Evolutionary conservation across 2,888 invertebrate species (phyloP).

Genomic region (Galeopsomyia nigrocyanea): DNA sequence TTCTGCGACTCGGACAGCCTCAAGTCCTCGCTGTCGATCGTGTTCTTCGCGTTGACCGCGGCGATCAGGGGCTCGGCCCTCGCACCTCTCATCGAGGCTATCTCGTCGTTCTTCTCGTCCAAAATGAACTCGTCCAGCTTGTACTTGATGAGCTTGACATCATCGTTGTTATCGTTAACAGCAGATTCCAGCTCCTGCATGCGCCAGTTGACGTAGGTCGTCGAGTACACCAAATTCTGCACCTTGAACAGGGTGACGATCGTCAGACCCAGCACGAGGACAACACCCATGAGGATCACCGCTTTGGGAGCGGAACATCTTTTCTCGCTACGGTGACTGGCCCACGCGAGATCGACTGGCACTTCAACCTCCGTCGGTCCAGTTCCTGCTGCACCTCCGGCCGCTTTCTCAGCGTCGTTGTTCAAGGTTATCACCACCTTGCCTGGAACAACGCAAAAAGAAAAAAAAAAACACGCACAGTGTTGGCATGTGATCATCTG

Average conservation of each 20-base stretch:
- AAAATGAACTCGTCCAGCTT: constrained; percentile 24
- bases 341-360: constrained; percentile 48
- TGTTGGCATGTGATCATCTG: constrained; percentile 34
- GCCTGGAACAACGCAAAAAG: constrained; percentile 32
- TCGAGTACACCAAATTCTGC: constrained; percentile 47
- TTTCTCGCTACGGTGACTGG: constrained; percentile 38
- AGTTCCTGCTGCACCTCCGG: background rate
- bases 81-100: constrained; percentile 10
- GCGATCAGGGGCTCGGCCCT: constrained; percentile 39
- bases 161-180: constrained; percentile 42
- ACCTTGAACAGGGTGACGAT: constrained; percentile 46
- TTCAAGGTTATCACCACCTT: constrained; percentile 50
- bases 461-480: constrained; percentile 33
- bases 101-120: constrained; percentile 35
- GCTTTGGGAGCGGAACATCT: constrained; percentile 35
- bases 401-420: constrained; percentile 43
- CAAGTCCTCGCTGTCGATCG: constrained; percentile 32
- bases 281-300: constrained; percentile 36
- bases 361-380: constrained; percentile 48
- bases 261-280: constrained; percentile 43
- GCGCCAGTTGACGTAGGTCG: constrained; percentile 46
- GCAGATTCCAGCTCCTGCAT: constrained; percentile 45
- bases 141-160: constrained; percentile 46
- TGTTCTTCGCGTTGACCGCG: constrained; percentile 17
- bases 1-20: constrained; percentile 44